Conservation (phyloP, 2,888 invertebrate species). For the Caenorhabditis panamensis region DNA sequence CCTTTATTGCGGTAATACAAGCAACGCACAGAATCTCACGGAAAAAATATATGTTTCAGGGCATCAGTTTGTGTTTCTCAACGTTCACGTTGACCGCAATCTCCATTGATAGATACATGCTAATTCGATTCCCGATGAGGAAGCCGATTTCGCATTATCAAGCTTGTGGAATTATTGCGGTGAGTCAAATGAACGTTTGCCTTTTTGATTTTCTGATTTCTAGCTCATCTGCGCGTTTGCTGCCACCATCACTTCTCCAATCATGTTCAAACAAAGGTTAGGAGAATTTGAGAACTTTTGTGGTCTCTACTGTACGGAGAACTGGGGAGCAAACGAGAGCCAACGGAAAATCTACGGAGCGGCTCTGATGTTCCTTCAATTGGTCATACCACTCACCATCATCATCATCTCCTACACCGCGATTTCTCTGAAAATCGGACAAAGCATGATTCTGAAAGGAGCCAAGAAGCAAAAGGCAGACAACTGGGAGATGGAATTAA, state of each 20-base stretch:
- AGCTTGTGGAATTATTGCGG: slow-evolving; percentile 74
- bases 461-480: slow-evolving; percentile 70
- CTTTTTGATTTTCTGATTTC: neutral
- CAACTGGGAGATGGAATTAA: slow-evolving; percentile 74
- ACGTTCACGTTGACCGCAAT: slow-evolving; percentile 79
- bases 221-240: slow-evolving; percentile 73
- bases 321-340: slow-evolving; percentile 67
- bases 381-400: slow-evolving; percentile 78
- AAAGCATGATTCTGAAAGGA: slow-evolving; percentile 77
- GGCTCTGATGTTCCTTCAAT: slow-evolving; percentile 76
- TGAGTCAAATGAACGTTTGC: too few relatives aligned
- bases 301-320: slow-evolving; percentile 75
- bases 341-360: slow-evolving; percentile 76
- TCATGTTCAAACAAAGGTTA: slow-evolving; percentile 76
- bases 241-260: slow-evolving; percentile 72
- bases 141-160: slow-evolving; percentile 77
- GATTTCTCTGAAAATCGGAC: slow-evolving; percentile 78
- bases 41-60: too few relatives aligned
- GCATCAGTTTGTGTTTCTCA: slow-evolving; percentile 76
- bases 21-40: too few relatives aligned
- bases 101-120: slow-evolving; percentile 76
- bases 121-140: slow-evolving; percentile 79
- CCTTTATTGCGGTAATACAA: slow-evolving; percentile 76
- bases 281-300: slow-evolving; percentile 75
- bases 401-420: slow-evolving; percentile 80